Evolutionary conservation across 2,888 invertebrate species (phyloP), one percentile per base, ranked within the genome.

Genomic region (Eupelmus urozonus): DNA sequence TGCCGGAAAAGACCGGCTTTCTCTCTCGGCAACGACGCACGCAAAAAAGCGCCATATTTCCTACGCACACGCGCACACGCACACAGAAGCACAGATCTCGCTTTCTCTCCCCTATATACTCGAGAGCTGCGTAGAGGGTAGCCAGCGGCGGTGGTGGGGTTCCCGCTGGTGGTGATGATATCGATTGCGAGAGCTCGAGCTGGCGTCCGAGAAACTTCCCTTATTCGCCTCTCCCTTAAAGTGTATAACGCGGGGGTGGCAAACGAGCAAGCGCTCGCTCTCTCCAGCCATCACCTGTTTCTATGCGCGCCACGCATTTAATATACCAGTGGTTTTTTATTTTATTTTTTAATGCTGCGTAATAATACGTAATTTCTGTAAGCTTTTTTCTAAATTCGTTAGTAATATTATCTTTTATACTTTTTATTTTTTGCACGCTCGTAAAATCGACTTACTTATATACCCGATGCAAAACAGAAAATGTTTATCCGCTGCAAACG

Each of bases 161-260:
- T 66, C 60, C 60, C 53, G 20, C 20, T 29, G 55, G 75, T 82
- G 81, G 81, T 82, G 83, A 82, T 78, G 81, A 82, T 84, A 84
- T 85, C 83, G 85, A 85, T 85, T 84, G 82, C 82, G 76, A 25
- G n/a, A n/a, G 78, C 20, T n/a, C 70, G 69, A 40, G 63, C 34
- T 34, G 57, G 62, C 67, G 73, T 78, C 78, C 79, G 80, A 76
- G 72, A 77, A 66, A 57, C 70, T 76, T 67, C 67, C 66, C 79
- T 62, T 53, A n/a, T n/a, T n/a, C n/a, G n/a, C n/a, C 45, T 34
- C 66, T 11, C 66, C 73, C 67, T 59, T 59, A 59, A 62, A 70
- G 76, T 25, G n/a, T 25, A 70, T 65, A 63, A 63, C 63, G 63
- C 29, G 71, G 2, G 53, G 42, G 62, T 9, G n/a, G 27, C 40